phyloP scores from a whole-genome alignment of 2,888 invertebrate species.

The Phlogophora meticulosa region DNA sequence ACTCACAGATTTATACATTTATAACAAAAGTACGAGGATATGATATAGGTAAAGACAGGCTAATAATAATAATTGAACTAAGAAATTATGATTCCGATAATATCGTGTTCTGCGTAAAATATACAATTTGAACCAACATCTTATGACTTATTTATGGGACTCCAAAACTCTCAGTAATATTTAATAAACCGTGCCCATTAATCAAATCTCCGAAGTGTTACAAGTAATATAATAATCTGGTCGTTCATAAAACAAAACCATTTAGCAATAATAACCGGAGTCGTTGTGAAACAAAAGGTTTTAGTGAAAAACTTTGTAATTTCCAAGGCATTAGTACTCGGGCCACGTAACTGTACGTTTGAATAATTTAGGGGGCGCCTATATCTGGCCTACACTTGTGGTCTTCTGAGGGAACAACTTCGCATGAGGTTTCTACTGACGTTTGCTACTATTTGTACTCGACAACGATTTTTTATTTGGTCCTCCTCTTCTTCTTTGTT shows the following conservation, averaged over 20 bases:
- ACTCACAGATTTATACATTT: no score
- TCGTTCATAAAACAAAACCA: constrained; percentile 52
- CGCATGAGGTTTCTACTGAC: constrained; percentile 43
- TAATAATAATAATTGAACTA: neutral
- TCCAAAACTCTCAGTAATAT: constrained; percentile 41
- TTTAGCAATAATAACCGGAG: constrained; percentile 52
- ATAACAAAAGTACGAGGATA: no score
- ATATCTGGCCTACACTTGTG: constrained; percentile 60
- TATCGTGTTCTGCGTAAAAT: neutral
- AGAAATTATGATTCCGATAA: neutral
- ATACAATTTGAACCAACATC: constrained; percentile 9
- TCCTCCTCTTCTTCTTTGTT: no score
- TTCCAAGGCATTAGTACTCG: constrained; percentile 59
- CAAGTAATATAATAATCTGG: constrained; percentile 50
- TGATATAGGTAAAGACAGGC: no score
- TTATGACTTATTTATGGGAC: constrained; percentile 16
- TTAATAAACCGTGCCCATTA: constrained; percentile 48
- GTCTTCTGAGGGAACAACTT: constrained; percentile 60
- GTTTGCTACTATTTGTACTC: constrained; percentile 42
- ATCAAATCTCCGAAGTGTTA: constrained; percentile 30
- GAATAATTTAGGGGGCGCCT: constrained; percentile 69
- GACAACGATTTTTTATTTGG: no score
- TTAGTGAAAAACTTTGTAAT: constrained; percentile 67
- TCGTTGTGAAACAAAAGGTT: constrained; percentile 60
- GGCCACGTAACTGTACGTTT: constrained; percentile 68